Evolutionary conservation across 92 coral and sea anemone genomes (phyloP).

Genomic region (Phymanthus crucifer): DNA sequence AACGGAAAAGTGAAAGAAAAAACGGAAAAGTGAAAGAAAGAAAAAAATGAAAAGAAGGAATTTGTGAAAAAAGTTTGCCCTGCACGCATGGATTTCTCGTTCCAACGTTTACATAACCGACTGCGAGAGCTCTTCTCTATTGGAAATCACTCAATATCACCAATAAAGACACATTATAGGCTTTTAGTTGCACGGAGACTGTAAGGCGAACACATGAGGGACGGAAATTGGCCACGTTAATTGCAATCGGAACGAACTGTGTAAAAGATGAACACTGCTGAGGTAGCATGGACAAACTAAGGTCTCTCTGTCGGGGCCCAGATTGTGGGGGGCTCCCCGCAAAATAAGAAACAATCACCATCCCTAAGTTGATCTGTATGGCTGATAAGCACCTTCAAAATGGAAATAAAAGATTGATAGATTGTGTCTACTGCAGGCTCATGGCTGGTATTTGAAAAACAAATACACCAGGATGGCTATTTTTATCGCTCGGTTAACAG

Average conservation of each 20-base stretch:
- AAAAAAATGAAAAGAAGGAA: not conserved
- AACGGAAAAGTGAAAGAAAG: no score
- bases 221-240: conserved; percentile 2
- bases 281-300: not conserved
- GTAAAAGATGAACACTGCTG: not conserved
- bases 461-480: not conserved
- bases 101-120: not conserved
- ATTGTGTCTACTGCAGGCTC: not conserved
- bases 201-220: not conserved
- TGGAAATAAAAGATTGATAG: not conserved
- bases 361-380: not conserved
- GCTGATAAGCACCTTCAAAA: not conserved
- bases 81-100: not conserved
- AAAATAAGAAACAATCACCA: not conserved
- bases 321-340: not conserved
- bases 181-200: not conserved
- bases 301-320: not conserved
- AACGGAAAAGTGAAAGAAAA: not conserved
- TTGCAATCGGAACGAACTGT: not conserved
- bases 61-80: not conserved
- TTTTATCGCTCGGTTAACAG: not conserved
- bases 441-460: not conserved
- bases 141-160: not conserved
- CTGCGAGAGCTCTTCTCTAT: not conserved
- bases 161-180: not conserved